Conservation (phyloP, 1,140 invertebrate genomes). For the Hirudo medicinalis region DNA sequence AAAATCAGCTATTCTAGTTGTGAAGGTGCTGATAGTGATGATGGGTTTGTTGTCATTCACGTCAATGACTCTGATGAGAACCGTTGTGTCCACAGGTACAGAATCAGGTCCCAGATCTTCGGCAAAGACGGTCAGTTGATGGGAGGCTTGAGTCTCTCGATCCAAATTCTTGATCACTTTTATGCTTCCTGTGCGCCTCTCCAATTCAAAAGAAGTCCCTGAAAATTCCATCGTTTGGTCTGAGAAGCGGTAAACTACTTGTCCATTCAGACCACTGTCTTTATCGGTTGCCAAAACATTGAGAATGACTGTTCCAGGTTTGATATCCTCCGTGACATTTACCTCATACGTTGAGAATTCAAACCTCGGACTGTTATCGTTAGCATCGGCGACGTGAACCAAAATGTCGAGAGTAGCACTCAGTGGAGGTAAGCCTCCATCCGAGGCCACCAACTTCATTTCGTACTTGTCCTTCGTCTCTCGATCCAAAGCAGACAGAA, state of each 20-base stretch:
- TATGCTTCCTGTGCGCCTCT: neutral
- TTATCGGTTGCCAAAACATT: conserved; percentile 16
- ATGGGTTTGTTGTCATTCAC: conserved; percentile 21
- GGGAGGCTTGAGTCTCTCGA: neutral
- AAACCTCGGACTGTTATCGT: conserved; percentile 23
- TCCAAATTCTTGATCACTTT: neutral
- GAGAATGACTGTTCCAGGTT: neutral
- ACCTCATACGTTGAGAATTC: conserved; percentile 13
- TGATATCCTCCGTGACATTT: neutral
- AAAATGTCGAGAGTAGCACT: conserved; percentile 14
- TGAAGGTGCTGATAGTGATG: conserved; percentile 17
- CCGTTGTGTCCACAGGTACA: neutral
- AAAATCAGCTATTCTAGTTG: neutral
- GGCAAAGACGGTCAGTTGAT: conserved; percentile 8
- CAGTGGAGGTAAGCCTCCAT: conserved; percentile 16
- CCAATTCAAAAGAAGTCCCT: conserved; percentile 16
- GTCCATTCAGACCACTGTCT: conserved; percentile 18
- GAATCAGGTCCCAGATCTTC: conserved; percentile 10
- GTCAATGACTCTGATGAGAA: conserved; percentile 18
- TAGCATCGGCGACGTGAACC: conserved; percentile 15
- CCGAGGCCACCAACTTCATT: conserved; percentile 18
- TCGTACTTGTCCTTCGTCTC: conserved; percentile 20
- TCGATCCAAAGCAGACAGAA: conserved; percentile 18
- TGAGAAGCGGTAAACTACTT: conserved; percentile 16
- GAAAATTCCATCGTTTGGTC: neutral